Base-by-base conservation (phyloP, 2,797 vertebrate genomes). In the Poecilia wingei region DNA sequence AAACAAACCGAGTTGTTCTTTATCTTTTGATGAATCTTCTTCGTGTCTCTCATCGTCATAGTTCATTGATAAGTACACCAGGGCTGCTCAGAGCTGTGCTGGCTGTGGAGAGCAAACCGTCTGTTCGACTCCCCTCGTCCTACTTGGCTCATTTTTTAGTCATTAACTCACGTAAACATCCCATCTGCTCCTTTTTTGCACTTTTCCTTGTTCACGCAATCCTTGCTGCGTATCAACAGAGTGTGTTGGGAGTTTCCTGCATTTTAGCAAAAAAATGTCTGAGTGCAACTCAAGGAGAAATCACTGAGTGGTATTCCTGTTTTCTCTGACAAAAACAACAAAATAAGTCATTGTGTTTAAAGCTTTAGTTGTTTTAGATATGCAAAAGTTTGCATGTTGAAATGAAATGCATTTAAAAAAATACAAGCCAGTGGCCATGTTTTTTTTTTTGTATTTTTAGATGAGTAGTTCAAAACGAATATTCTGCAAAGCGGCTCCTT, bases 111-210 rank as follows among this genome's bases (percentile, higher is more conserved):
- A 82, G 79, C 68, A 51, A 92, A 92, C 88, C 80, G 77, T 87
- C 93, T 92, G 89, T 88, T 93, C 75, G 13, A 81, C 87, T 89
- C 79, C 83, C 76, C 82, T 87, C 86, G 89, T 68, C 84, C 85
- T 89, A 88, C 87, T 86, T 90, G 84, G 83, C 72, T 83, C 84
- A 85, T 93, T 92, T 91, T 94, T 92, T 89, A 81, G 79, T 93
- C 92, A 93, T 92, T 93, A 94, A 90, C 88, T 92, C 91, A 86
- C 72, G 72, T 91, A 89, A 93, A 90, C 88, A 85, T 91, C 87
- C 93, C 94, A 94, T 94, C 93, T 94, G 92, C 92, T 86, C 89
- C 88, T 43, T 76, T 77, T 89, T 81, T 83, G 81, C 36, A 31
- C 87, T 86, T 86, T 89, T 76, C 74, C 87, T 89, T 84, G 81